Conservation (phyloP, 2,113 vertebrate species). For the Genyomyrus donnyi region DNA sequence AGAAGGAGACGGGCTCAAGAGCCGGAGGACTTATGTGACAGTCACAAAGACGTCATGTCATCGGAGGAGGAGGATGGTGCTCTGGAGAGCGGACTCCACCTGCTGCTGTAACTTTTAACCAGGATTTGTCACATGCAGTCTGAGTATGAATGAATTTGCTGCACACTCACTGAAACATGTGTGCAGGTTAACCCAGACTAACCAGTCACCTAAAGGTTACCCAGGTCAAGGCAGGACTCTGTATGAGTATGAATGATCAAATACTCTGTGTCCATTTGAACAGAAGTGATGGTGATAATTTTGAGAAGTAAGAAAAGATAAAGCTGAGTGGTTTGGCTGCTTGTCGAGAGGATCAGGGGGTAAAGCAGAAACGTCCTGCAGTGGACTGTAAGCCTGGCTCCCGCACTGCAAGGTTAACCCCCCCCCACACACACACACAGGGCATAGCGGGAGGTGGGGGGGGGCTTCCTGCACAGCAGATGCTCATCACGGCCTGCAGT, state of each 20-base stretch:
- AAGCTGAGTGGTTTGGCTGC: not conserved
- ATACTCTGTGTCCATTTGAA: not conserved
- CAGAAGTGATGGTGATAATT: not conserved
- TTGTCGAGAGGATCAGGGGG: not conserved
- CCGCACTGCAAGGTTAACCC: not conserved
- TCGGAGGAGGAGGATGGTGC: conserved; percentile 21
- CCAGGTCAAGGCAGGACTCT: not conserved
- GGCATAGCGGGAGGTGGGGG: not conserved
- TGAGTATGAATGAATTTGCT: not conserved
- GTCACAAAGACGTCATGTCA: not conserved
- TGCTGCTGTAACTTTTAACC: conserved; percentile 20
- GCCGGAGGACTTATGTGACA: not conserved
- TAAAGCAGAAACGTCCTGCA: not conserved
- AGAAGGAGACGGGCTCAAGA: conserved; percentile 52
- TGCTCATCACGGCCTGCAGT: not conserved
- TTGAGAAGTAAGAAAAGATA: not conserved
- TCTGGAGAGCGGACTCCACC: not conserved
- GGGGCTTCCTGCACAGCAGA: not conserved
- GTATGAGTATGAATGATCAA: not conserved
- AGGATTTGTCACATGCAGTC: not conserved
- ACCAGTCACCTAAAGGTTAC: not conserved
- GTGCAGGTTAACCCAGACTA: not conserved
- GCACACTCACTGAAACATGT: not conserved
- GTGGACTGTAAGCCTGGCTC: not conserved
- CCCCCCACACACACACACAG: not conserved